phyloP scores from a whole-genome alignment of 1,140 invertebrate genomes.

The Drosophila kanapiae region DNA sequence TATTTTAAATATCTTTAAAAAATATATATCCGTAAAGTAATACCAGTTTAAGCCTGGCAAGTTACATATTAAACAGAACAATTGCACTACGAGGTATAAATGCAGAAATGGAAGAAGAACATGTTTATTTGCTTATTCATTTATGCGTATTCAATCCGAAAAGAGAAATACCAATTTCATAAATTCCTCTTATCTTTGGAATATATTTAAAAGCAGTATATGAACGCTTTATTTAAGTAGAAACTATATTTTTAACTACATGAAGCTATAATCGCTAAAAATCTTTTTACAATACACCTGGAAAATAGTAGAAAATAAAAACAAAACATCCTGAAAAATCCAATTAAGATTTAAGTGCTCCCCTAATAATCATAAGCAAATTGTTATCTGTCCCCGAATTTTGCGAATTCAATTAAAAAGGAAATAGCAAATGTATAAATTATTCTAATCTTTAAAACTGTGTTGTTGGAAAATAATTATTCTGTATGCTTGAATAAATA shows the following conservation, averaged over 20 bases:
- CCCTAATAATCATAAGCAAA: constrained; percentile 3
- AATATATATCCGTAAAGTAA: neutral
- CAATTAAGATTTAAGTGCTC: neutral
- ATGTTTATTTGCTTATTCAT: neutral
- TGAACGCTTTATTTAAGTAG: neutral
- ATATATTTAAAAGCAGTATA: neutral
- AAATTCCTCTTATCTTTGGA: neutral
- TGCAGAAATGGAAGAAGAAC: no score
- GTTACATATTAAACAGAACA: neutral
- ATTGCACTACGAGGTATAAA: neutral
- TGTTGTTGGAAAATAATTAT: neutral
- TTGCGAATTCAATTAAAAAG: constrained; percentile 8
- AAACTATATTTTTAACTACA: neutral
- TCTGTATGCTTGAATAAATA: constrained; percentile 3
- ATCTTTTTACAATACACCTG: neutral
- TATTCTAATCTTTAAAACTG: neutral
- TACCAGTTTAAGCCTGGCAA: neutral
- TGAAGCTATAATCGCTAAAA: neutral
- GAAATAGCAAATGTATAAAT: neutral
- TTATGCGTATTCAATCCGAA: neutral
- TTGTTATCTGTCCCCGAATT: constrained; percentile 6
- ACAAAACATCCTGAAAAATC: neutral
- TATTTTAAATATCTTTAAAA: neutral
- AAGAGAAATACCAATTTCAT: neutral
- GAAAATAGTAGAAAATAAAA: neutral